These are phyloP conservation scores for Montifringilla adamsi DNA, from an alignment of 2,113 vertebrate species.

Conservation along the genomic window DNA sequence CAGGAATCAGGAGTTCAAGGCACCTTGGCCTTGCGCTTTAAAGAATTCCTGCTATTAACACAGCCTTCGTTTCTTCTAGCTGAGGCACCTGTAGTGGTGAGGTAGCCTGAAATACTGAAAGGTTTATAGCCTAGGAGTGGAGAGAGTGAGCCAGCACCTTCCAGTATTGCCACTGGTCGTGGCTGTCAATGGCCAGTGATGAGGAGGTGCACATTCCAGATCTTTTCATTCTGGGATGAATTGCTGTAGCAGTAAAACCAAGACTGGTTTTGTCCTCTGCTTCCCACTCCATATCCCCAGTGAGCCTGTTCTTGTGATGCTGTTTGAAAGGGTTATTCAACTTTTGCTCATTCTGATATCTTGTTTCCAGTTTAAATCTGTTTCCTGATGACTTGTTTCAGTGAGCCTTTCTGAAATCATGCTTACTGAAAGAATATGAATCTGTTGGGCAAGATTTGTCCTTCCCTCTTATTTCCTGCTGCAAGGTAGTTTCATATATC, in stretches of 20 bases:
- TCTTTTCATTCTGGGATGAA: neutral
- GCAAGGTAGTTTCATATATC: neutral
- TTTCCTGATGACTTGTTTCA: neutral
- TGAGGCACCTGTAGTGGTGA: neutral
- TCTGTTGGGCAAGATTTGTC: neutral
- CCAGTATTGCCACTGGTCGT: accelerated
- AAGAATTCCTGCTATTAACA: neutral
- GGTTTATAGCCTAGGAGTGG: accelerated
- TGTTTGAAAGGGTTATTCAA: neutral
- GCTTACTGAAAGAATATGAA: neutral
- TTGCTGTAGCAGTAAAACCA: neutral
- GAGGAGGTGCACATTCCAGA: neutral
- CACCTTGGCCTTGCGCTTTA: neutral
- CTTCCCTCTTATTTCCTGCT: neutral
- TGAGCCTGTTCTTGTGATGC: neutral
- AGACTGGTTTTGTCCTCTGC: neutral
- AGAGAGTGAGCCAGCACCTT: neutral
- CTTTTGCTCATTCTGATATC: neutral
- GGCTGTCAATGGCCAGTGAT: neutral
- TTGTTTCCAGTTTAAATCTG: neutral
- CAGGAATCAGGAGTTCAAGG: neutral
- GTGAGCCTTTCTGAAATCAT: neutral
- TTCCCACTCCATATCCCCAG: neutral
- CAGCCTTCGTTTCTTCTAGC: neutral
- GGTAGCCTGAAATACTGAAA: neutral